Evolutionary conservation across 2,113 vertebrate species (phyloP).

Genomic region (Murina feae): DNA sequence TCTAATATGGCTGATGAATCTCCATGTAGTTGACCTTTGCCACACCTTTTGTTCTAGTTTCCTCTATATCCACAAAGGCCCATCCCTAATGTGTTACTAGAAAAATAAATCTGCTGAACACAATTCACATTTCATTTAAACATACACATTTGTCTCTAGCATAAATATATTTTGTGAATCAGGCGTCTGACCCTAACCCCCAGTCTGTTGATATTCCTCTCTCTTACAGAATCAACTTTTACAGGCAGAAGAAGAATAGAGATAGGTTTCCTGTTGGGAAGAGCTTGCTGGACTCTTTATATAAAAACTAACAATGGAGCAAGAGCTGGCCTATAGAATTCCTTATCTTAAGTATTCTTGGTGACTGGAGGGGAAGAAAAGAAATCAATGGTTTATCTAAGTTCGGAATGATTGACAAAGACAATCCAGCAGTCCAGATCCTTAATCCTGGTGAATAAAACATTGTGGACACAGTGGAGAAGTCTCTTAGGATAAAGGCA

Average conservation of each 20-base stretch:
- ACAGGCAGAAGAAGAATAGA: neutral
- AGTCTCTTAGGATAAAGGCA: neutral
- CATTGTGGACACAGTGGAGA: neutral
- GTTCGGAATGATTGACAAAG: neutral
- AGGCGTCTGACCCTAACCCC: neutral
- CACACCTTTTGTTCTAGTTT: neutral
- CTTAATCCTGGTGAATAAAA: neutral
- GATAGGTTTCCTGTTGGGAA: neutral
- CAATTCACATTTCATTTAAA: neutral
- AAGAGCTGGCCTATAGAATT: neutral
- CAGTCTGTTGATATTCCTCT: neutral
- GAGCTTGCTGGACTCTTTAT: neutral
- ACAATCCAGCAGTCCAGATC: neutral
- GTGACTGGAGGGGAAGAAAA: neutral
- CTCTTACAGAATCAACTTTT: neutral
- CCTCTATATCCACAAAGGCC: neutral
- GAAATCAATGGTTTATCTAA: slow-evolving; percentile 50
- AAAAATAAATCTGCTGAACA: neutral
- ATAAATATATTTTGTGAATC: neutral
- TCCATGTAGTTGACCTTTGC: neutral
- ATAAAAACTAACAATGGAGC: neutral
- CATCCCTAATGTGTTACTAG: neutral
- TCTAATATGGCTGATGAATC: neutral
- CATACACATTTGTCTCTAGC: neutral
- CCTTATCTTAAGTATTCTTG: neutral